A percentile compares a stretch with the other conserved stretches of the same genome.
These are phyloP conservation scores for Falco berigora DNA, from an alignment of 2,797 vertebrate species.

Conservation along the genomic window DNA sequence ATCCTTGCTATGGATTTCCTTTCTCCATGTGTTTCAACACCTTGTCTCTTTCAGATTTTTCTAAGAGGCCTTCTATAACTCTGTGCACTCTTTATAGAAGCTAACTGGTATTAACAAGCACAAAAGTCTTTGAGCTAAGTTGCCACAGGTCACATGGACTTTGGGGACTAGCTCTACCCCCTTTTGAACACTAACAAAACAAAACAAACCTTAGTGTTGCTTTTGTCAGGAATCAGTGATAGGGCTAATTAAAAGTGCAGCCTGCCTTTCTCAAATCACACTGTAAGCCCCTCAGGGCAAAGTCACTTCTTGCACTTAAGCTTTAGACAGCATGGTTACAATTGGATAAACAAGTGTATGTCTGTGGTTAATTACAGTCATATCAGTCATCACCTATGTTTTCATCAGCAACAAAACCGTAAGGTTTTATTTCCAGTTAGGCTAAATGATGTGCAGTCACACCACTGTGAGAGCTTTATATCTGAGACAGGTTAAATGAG, in stretches of 20 bases:
- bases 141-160: not conserved
- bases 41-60: not conserved
- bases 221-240: not conserved
- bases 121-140: not conserved
- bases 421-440: not conserved
- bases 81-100: not conserved
- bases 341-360: not conserved
- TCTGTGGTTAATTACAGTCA: not conserved
- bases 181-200: not conserved
- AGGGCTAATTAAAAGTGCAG: not conserved
- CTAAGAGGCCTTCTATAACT: not conserved
- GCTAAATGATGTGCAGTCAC: not conserved
- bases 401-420: not conserved
- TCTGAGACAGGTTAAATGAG: not conserved
- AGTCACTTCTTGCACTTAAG: not conserved
- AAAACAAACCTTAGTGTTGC: not conserved
- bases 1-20: not conserved
- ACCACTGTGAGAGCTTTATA: not conserved
- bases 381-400: not conserved
- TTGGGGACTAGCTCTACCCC: not conserved
- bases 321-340: not conserved
- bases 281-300: not conserved
- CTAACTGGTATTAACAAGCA: not conserved
- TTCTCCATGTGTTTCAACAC: not conserved
- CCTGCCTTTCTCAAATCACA: not conserved